phyloP scores from a whole-genome alignment of 2,113 vertebrate genomes.

The Sciurus niger region DNA sequence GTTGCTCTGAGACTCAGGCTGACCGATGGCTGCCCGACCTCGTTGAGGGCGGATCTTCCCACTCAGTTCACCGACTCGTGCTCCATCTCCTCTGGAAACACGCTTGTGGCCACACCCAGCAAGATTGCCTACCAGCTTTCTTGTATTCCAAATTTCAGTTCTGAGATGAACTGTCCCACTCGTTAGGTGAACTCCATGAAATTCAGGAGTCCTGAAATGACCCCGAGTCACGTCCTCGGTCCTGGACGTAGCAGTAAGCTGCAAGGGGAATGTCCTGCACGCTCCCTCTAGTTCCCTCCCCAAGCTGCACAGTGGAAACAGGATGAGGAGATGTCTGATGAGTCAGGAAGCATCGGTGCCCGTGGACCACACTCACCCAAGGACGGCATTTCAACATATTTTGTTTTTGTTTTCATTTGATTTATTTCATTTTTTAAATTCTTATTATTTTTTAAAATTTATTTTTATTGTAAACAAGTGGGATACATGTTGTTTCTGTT shows the following conservation, averaged over 20 bases:
- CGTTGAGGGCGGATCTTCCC: not conserved
- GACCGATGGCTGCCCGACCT: not conserved
- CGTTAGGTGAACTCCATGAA: not conserved
- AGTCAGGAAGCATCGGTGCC: too few species aligned
- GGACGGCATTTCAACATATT: not conserved
- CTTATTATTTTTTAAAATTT: not conserved
- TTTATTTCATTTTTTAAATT: not conserved
- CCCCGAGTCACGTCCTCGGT: not conserved
- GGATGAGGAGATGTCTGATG: not conserved
- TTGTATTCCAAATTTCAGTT: too few species aligned
- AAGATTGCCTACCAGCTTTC: too few species aligned
- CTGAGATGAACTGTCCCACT: not conserved
- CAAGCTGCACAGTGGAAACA: too few species aligned
- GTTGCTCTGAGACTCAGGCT: too few species aligned
- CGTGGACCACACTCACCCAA: not conserved
- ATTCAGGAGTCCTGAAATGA: not conserved
- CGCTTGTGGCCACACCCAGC: too few species aligned
- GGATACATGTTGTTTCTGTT: too few species aligned
- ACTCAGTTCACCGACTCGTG: too few species aligned
- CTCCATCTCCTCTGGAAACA: not conserved
- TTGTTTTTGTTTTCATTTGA: too few species aligned
- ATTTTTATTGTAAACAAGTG: too few species aligned
- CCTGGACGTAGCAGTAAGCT: not conserved
- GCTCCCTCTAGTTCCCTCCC: too few species aligned
- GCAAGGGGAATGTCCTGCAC: not conserved